Evolutionary conservation across 2,888 invertebrate genomes (phyloP).

Genomic region (Scaptomyza cyrtandrae): DNA sequence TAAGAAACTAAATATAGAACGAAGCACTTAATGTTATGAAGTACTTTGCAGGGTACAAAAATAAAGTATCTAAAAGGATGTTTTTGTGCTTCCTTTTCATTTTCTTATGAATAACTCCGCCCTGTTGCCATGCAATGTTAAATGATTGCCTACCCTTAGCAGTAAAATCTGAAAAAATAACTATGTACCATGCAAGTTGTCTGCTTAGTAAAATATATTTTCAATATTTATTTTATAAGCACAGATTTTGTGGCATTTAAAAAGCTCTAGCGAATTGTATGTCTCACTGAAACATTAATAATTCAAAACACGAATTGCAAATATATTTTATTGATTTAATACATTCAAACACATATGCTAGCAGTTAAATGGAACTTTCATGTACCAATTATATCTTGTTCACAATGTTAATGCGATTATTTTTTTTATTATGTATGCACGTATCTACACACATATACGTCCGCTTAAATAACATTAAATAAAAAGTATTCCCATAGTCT

Average conservation of each 20-base stretch:
- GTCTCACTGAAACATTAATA: background rate
- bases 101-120: background rate
- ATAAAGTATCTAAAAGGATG: background rate
- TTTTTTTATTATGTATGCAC: conserved; percentile 7
- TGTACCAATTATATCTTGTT: conserved; percentile 24
- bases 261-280: background rate
- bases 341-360: background rate
- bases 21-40: background rate
- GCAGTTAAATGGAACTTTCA: conserved; percentile 5
- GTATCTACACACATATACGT: background rate
- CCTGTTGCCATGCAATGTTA: background rate
- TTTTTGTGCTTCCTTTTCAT: background rate
- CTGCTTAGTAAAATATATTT: conserved; percentile 1
- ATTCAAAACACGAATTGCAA: conserved; percentile 1
- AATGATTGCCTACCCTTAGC: background rate
- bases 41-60: background rate
- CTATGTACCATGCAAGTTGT: background rate
- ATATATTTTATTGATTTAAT: conserved; percentile 4
- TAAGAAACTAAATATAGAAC: background rate
- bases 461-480: conserved; percentile 23
- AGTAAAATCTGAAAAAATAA: background rate
- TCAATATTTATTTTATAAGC: conserved; percentile 16
- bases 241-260: conserved; percentile 6
- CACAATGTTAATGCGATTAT: conserved; percentile 30
- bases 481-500: conserved; percentile 24